These are phyloP conservation scores for Girardia tigrina DNA, from an alignment of 2,888 invertebrate species.

Conservation along the genomic window DNA sequence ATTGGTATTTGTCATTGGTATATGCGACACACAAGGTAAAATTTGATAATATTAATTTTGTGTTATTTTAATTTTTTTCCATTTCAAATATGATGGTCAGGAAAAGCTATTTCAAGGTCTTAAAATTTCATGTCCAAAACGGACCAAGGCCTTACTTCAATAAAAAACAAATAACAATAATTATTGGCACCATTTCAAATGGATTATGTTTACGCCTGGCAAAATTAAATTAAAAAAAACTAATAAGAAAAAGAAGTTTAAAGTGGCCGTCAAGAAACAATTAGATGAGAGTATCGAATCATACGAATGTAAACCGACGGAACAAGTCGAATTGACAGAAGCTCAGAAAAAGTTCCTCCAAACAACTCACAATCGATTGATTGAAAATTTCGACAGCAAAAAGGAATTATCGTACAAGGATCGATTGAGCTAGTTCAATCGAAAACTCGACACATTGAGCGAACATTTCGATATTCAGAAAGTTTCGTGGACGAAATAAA, in stretches of 20 bases:
- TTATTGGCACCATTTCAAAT: too few species aligned
- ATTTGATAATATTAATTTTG: too few species aligned
- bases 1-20: too few species aligned
- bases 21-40: too few species aligned
- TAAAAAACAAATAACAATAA: background rate
- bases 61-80: too few species aligned
- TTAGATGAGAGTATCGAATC: background rate
- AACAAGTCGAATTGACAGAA: background rate
- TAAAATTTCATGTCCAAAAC: too few species aligned
- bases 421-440: background rate
- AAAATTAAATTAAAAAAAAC: background rate
- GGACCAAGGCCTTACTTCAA: background rate
- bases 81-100: too few species aligned
- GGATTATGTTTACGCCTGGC: slow-evolving; percentile 7
- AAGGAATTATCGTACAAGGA: slow-evolving; percentile 14
- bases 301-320: background rate
- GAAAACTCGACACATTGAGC: background rate
- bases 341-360: background rate
- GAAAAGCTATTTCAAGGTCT: too few species aligned
- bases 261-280: background rate
- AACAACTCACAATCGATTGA: background rate
- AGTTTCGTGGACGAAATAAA: slow-evolving; percentile 8
- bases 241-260: background rate
- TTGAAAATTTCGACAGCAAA: slow-evolving; percentile 15
- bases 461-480: slow-evolving; percentile 9